Conservation (phyloP, 2,113 vertebrate genomes). For the Pangasianodon hypophthalmus region DNA sequence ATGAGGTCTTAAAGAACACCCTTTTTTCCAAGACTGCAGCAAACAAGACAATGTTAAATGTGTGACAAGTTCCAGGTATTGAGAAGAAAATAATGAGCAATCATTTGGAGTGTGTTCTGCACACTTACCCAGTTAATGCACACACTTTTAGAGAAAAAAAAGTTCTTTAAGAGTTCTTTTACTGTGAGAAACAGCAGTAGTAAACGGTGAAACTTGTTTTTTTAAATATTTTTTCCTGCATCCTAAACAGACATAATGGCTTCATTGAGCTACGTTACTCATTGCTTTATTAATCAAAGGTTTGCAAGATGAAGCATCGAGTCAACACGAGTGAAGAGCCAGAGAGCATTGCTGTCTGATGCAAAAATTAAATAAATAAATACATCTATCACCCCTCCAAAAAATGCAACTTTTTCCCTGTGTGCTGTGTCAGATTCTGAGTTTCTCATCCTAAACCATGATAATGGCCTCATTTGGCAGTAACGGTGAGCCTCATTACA, state of each 20-base stretch:
- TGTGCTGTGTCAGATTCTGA: background rate
- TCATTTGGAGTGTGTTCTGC: background rate
- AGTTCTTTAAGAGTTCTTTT: background rate
- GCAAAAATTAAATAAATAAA: background rate
- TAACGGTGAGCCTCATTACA: constrained; percentile 63
- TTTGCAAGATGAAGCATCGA: background rate
- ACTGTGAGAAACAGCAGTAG: background rate
- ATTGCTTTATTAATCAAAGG: background rate
- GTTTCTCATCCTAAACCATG: constrained; percentile 22
- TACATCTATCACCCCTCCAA: background rate
- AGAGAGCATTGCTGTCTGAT: background rate
- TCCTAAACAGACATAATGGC: background rate
- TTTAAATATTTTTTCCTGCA: background rate
- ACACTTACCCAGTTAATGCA: too few relatives aligned
- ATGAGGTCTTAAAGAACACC: background rate
- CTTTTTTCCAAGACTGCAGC: background rate
- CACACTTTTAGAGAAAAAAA: background rate
- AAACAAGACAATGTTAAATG: background rate
- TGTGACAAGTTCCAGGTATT: background rate
- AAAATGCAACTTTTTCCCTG: background rate
- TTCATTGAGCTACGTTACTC: background rate
- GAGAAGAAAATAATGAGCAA: background rate
- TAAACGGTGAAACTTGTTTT: background rate
- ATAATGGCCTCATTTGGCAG: constrained; percentile 68
- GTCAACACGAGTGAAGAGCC: background rate